Evolutionary conservation across 2,797 vertebrate genomes (phyloP).

Genomic region (Fundulus diaphanus): DNA sequence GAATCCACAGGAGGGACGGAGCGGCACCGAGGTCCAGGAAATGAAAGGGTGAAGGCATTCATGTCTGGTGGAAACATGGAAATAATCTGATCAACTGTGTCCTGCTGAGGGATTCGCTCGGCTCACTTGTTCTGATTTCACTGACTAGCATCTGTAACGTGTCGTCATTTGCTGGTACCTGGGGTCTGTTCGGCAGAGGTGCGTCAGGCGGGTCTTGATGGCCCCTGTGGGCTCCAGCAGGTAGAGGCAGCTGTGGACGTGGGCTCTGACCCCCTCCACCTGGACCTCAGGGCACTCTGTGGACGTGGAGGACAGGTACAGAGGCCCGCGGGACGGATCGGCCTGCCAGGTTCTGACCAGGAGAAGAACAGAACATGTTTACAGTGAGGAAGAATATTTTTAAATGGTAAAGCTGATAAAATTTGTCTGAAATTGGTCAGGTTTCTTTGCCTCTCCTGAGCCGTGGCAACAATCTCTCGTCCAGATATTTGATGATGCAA

Average conservation of each 20-base stretch:
- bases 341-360: constrained; percentile 80
- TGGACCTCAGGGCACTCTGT: constrained; percentile 69
- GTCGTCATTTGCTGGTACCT: constrained; percentile 60
- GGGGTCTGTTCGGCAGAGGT: constrained; percentile 81
- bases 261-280: constrained; percentile 63
- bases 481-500: too few species aligned
- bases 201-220: constrained; percentile 80
- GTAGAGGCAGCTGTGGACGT: constrained; percentile 80
- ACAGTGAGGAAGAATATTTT: background rate
- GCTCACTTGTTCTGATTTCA: too few species aligned
- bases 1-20: too few species aligned
- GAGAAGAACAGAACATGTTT: constrained; percentile 2
- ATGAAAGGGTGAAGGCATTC: too few species aligned
- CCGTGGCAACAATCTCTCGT: too few species aligned
- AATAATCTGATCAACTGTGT: too few species aligned
- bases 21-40: too few species aligned
- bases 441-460: too few species aligned
- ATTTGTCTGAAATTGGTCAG: too few species aligned
- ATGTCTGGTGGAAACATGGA: too few species aligned
- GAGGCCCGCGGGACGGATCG: constrained; percentile 72
- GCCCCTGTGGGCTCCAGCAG: constrained; percentile 79
- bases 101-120: too few species aligned
- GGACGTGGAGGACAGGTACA: constrained; percentile 81
- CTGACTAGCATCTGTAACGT: background rate
- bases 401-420: too few species aligned